Evolutionary conservation across 2,888 invertebrate genomes (phyloP).

Genomic region (Sphaeridia pumilis): DNA sequence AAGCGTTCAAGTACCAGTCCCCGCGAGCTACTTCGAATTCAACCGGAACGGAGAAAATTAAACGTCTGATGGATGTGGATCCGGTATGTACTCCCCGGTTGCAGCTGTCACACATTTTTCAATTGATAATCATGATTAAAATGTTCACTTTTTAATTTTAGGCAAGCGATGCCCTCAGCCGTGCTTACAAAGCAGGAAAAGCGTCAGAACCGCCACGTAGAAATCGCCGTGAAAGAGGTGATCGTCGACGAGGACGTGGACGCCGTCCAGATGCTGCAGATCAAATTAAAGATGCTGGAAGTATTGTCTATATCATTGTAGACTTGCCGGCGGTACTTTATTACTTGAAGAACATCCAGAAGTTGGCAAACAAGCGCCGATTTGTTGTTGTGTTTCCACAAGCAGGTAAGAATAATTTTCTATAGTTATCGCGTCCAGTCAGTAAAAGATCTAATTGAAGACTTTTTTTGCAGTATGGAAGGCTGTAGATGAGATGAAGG

Average conservation of each 20-base stretch:
- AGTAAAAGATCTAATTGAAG: background rate
- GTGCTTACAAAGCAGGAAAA: conserved; percentile 21
- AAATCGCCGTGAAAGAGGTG: conserved; percentile 4
- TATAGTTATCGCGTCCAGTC: no score
- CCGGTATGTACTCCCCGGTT: conserved; percentile 6
- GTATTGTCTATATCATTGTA: conserved; percentile 20
- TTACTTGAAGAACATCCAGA: conserved; percentile 19
- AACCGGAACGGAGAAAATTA: conserved; percentile 1
- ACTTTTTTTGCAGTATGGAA: conserved; percentile 19
- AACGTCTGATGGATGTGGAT: conserved; percentile 12
- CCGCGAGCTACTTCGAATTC: background rate
- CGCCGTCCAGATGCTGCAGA: conserved; percentile 1
- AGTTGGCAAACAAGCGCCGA: conserved; percentile 22
- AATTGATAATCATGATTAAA: no score
- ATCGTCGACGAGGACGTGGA: conserved; percentile 7
- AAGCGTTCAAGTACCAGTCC: conserved; percentile 6
- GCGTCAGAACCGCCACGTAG: background rate
- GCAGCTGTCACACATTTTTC: no score
- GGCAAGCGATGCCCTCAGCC: conserved; percentile 21
- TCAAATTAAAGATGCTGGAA: conserved; percentile 10
- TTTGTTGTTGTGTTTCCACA: conserved; percentile 21
- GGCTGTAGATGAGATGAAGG: conserved; percentile 29
- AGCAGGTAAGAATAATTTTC: no score
- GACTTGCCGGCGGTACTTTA: conserved; percentile 26
- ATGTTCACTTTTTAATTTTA: conserved; percentile 10